Evolutionary conservation across 2,888 invertebrate genomes (phyloP).

Genomic region (Ochropleura leucogaster): DNA sequence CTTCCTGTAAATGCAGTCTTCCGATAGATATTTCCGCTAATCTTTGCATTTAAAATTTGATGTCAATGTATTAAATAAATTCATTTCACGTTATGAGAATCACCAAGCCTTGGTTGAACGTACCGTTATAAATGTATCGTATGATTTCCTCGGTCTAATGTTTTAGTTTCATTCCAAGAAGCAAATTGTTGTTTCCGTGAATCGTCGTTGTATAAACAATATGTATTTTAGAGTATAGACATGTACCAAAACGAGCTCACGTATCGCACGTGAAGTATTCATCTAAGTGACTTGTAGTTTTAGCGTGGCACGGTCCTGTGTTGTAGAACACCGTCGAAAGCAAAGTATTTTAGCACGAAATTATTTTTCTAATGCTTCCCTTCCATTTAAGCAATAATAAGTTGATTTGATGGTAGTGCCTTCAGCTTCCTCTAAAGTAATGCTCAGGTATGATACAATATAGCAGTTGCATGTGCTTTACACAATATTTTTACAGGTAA

Average conservation of each 20-base stretch:
- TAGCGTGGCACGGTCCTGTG: slow-evolving; percentile 79
- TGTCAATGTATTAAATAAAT: slow-evolving; percentile 76
- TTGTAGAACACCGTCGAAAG: slow-evolving; percentile 80
- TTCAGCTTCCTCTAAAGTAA: slow-evolving; percentile 87
- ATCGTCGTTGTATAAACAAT: slow-evolving; percentile 72
- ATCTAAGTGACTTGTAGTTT: slow-evolving; percentile 78
- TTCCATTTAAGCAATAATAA: slow-evolving; percentile 87
- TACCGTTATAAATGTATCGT: slow-evolving; percentile 61
- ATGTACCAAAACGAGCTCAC: slow-evolving; percentile 67
- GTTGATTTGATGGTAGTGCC: slow-evolving; percentile 89
- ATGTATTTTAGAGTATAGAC: slow-evolving; percentile 67
- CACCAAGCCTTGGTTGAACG: slow-evolving; percentile 59
- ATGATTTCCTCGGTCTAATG: slow-evolving; percentile 62
- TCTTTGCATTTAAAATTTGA: slow-evolving; percentile 87
- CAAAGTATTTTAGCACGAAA: slow-evolving; percentile 84
- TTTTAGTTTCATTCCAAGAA: slow-evolving; percentile 77
- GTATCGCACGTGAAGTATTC: slow-evolving; percentile 66
- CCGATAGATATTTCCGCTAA: slow-evolving; percentile 89
- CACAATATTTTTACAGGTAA: slow-evolving; percentile 89
- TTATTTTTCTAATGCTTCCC: slow-evolving; percentile 88
- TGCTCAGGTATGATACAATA: slow-evolving; percentile 81
- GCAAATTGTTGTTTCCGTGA: slow-evolving; percentile 78
- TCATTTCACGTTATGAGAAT: slow-evolving; percentile 63
- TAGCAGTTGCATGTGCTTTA: slow-evolving; percentile 88
- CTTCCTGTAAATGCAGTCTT: slow-evolving; percentile 90